Evolutionary conservation across 2,113 vertebrate genomes (phyloP).

Genomic region (Brevimyrus niger): DNA sequence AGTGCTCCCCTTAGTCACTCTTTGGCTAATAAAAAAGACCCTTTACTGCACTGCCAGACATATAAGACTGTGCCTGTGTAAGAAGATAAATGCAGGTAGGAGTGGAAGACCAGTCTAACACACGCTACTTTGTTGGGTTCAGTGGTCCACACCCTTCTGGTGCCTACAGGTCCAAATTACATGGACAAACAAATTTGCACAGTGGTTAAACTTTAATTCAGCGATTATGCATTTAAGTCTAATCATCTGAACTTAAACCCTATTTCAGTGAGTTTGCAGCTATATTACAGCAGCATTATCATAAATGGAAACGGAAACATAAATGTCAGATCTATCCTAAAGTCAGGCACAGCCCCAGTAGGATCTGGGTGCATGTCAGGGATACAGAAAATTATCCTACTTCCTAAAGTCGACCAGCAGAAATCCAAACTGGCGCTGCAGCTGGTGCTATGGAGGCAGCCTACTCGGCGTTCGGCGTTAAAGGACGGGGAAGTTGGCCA

Average conservation of each 20-base stretch:
- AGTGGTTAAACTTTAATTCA: not conserved
- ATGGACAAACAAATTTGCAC: not conserved
- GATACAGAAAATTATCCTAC: not conserved
- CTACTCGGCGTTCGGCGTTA: not conserved
- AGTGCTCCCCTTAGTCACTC: not conserved
- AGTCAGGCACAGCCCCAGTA: not conserved
- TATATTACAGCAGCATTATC: not conserved
- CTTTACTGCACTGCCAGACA: not conserved
- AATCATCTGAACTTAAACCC: not conserved
- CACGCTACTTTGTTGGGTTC: slow-evolving; percentile 4
- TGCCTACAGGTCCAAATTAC: not conserved
- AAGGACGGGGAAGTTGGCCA: not conserved
- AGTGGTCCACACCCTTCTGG: not conserved
- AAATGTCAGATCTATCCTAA: not conserved
- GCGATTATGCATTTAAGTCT: not conserved
- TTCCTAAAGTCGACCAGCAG: not conserved
- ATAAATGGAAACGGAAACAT: not conserved
- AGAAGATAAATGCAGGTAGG: not conserved
- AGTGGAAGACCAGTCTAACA: not conserved
- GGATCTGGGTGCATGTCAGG: not conserved
- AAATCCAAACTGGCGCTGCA: not conserved
- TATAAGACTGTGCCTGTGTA: not conserved
- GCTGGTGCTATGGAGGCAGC: not conserved
- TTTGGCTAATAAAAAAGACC: not conserved
- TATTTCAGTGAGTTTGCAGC: not conserved